Evolutionary conservation across 2,888 invertebrate species (phyloP).

Genomic region (Thera obeliscata): DNA sequence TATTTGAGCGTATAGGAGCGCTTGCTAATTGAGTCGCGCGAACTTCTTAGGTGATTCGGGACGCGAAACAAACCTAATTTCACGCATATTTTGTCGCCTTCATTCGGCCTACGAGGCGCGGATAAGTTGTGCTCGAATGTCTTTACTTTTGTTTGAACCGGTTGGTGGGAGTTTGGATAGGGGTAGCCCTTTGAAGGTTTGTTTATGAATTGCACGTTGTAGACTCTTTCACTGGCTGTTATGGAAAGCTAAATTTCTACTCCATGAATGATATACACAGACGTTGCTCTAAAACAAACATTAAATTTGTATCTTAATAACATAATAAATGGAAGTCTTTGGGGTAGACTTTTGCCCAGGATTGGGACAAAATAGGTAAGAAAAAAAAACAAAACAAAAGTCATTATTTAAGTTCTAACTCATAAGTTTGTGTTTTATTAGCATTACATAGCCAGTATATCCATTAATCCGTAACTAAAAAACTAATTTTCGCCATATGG

Average conservation of each 20-base stretch:
- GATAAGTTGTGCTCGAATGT: conserved; percentile 40
- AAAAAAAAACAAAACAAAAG: too few relatives aligned
- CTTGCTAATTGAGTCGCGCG: conserved; percentile 61
- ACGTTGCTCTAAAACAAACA: neutral
- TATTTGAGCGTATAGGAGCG: conserved; percentile 57
- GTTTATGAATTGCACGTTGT: conserved; percentile 9
- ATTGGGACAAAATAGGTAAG: too few relatives aligned
- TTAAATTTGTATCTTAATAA: too few relatives aligned
- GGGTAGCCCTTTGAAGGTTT: conserved; percentile 18
- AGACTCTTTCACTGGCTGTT: neutral
- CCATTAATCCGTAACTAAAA: too few relatives aligned
- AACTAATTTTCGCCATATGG: too few relatives aligned
- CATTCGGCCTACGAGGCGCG: conserved; percentile 39
- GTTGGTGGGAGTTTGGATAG: conserved; percentile 11
- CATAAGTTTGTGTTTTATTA: too few relatives aligned
- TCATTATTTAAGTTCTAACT: too few relatives aligned
- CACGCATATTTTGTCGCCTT: conserved; percentile 52
- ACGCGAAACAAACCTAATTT: conserved; percentile 58
- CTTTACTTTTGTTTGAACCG: conserved; percentile 38
- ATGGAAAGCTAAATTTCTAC: conserved; percentile 1
- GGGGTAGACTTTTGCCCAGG: too few relatives aligned
- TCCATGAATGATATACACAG: neutral
- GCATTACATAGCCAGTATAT: too few relatives aligned
- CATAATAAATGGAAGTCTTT: too few relatives aligned
- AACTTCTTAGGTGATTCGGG: conserved; percentile 50